phyloP scores from a whole-genome alignment of 2,888 invertebrate species.

The Eustalomyia histrio region DNA sequence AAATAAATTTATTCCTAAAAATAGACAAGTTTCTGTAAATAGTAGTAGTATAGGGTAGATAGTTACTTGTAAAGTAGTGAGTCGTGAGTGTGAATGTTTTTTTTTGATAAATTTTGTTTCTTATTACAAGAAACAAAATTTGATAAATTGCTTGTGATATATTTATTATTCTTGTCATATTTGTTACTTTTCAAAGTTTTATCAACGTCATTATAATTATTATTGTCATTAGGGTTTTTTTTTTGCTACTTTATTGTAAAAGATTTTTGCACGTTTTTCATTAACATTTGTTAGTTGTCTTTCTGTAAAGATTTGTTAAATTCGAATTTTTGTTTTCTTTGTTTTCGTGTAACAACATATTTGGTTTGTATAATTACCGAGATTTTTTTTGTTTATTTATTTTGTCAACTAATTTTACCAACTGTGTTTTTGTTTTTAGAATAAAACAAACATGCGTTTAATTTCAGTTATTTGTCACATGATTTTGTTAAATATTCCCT shows the following conservation, averaged over 20 bases:
- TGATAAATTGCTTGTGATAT: neutral
- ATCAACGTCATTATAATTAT: constrained; percentile 39
- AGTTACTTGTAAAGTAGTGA: too few relatives aligned
- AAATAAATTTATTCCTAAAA: too few relatives aligned
- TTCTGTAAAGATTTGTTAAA: constrained; percentile 6
- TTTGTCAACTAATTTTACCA: neutral
- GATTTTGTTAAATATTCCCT: too few relatives aligned
- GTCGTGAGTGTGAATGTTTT: neutral
- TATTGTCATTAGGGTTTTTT: constrained; percentile 40
- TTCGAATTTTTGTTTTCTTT: constrained; percentile 27
- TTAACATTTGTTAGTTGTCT: constrained; percentile 27
- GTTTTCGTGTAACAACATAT: constrained; percentile 7
- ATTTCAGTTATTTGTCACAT: constrained; percentile 3
- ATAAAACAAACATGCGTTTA: constrained; percentile 28
- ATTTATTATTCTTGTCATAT: constrained; percentile 55
- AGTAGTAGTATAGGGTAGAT: too few relatives aligned
- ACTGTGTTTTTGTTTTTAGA: neutral
- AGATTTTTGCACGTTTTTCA: constrained; percentile 37
- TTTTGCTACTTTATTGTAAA: neutral
- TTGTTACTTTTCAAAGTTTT: constrained; percentile 49
- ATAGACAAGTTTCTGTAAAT: too few relatives aligned
- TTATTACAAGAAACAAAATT: too few relatives aligned
- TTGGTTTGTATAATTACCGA: constrained; percentile 13
- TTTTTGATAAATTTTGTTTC: too few relatives aligned
- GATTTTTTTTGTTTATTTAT: constrained; percentile 12